Conservation (phyloP, 2,797 vertebrate genomes). For the Chiloscyllium punctatum region DNA sequence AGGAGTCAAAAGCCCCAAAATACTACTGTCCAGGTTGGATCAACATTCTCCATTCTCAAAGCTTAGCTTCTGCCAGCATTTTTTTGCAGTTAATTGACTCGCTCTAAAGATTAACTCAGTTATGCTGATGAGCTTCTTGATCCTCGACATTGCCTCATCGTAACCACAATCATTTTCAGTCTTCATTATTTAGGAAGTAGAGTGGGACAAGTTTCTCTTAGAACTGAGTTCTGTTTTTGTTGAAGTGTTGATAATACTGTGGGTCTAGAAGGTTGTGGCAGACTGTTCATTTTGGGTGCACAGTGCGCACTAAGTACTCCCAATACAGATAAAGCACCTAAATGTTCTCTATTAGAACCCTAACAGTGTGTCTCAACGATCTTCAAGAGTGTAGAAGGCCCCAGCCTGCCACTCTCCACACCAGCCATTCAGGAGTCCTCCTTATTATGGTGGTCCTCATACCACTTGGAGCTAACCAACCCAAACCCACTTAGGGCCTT, state of each 20-base stretch:
- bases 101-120: background rate
- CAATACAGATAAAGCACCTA: background rate
- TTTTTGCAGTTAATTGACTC: background rate
- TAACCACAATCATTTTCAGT: background rate
- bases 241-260: background rate
- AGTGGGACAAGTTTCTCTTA: background rate
- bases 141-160: background rate
- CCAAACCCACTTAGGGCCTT: background rate
- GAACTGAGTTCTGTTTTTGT: background rate
- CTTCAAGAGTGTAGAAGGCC: background rate
- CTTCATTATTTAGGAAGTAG: background rate
- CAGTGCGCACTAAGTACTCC: background rate
- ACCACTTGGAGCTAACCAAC: no score
- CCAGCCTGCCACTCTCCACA: background rate
- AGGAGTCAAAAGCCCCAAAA: background rate
- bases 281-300: background rate
- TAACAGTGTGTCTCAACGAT: background rate
- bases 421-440: background rate
- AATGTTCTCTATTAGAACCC: background rate
- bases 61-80: background rate
- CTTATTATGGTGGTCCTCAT: background rate
- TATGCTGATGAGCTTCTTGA: background rate
- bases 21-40: background rate
- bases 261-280: background rate
- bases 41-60: background rate